Percentiles rank a stretch among this genome's conserved stretches.
These are phyloP conservation scores for Bicyclus anynana DNA, from an alignment of 1,140 invertebrate genomes.

Conservation along the genomic window DNA sequence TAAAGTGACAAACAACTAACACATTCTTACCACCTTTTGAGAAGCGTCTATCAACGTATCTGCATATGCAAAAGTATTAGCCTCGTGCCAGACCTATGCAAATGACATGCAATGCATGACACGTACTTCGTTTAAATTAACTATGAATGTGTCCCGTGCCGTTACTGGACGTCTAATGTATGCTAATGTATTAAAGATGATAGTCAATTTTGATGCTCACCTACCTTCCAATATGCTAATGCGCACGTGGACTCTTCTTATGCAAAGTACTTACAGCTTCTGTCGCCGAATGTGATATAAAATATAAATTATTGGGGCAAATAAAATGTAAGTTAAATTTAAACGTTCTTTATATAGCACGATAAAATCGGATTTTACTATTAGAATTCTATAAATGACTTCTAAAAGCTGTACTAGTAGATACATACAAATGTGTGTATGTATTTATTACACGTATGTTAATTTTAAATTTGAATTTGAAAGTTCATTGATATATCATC, in stretches of 20 bases:
- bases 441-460: too few species aligned
- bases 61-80: constrained; percentile 73
- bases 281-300: not conserved
- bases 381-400: too few species aligned
- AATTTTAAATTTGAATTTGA: too few species aligned
- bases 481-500: too few species aligned
- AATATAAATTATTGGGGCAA: not conserved
- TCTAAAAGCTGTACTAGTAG: too few species aligned
- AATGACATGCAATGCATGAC: constrained; percentile 51
- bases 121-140: constrained; percentile 36
- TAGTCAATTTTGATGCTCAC: constrained; percentile 31
- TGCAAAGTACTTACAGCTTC: constrained; percentile 45
- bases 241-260: constrained; percentile 70
- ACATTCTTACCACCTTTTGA: constrained; percentile 46
- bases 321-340: not conserved
- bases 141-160: constrained; percentile 55
- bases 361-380: too few species aligned
- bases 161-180: constrained; percentile 47
- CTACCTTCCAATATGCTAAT: constrained; percentile 57
- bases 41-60: constrained; percentile 56
- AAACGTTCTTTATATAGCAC: not conserved
- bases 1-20: too few species aligned
- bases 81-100: constrained; percentile 71
- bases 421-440: too few species aligned
- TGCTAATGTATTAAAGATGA: constrained; percentile 52